Conservation (phyloP, 2,888 invertebrate genomes). For the Chrysomela aeneicollis region DNA sequence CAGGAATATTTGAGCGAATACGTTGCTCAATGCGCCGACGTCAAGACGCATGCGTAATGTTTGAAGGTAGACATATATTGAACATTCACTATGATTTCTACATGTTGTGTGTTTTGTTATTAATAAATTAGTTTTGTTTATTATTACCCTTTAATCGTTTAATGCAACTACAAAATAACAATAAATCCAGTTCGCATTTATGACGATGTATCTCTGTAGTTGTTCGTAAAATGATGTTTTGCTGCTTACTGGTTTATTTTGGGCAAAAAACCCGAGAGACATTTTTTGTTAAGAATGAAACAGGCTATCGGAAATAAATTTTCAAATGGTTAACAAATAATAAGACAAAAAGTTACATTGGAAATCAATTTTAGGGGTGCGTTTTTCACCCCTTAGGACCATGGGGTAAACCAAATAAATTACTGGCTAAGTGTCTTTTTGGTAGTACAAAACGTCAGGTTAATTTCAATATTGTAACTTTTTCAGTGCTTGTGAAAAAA, state of each 20-base stretch:
- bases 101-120: no score
- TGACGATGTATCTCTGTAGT: slow-evolving; percentile 23
- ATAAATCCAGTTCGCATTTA: slow-evolving; percentile 22
- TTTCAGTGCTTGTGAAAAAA: no score
- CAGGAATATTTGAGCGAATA: slow-evolving; percentile 19
- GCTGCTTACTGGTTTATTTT: slow-evolving; percentile 12
- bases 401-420: no score
- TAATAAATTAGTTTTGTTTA: slow-evolving; percentile 10
- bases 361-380: no score
- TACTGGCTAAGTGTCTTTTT: no score
- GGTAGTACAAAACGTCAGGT: no score
- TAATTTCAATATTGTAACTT: no score
- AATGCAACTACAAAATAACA: slow-evolving; percentile 21
- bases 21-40: neutral
- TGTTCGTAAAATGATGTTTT: slow-evolving; percentile 19
- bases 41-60: no score
- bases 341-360: neutral
- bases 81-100: no score
- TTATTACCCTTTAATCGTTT: no score
- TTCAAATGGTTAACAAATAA: neutral
- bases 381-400: no score
- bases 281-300: slow-evolving; percentile 27
- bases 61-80: no score
- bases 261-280: slow-evolving; percentile 22
- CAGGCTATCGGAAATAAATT: slow-evolving; percentile 25